Conservation (phyloP, 1,140 invertebrate species). For the Aphis gossypii region DNA sequence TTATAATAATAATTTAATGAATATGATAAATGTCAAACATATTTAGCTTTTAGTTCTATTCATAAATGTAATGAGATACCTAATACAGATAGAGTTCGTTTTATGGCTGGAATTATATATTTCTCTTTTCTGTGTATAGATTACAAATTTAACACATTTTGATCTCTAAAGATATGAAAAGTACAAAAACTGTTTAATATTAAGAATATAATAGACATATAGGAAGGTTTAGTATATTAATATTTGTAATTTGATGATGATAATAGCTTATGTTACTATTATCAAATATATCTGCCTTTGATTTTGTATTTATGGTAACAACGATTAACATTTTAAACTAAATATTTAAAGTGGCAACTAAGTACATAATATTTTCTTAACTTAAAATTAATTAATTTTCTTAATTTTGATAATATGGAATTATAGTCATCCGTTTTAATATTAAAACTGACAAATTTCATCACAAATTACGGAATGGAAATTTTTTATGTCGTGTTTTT, state of each 20-base stretch:
- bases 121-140: neutral
- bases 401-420: neutral
- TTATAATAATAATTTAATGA: too few species aligned
- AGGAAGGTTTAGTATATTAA: neutral
- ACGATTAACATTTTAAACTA: neutral
- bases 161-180: neutral
- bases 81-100: neutral
- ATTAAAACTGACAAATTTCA: neutral
- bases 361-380: neutral
- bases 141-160: neutral
- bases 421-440: neutral
- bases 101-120: neutral
- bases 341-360: neutral
- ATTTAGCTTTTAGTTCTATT: neutral
- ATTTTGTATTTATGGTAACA: neutral
- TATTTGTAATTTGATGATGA: neutral
- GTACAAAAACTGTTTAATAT: neutral
- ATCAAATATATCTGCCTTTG: neutral
- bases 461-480: neutral
- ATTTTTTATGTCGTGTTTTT: neutral
- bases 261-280: neutral
- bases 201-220: neutral
- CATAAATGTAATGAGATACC: neutral
- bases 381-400: neutral
- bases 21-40: neutral